Evolutionary conservation across 1,140 invertebrate genomes (phyloP).

Genomic region (Chlorops oryzae): DNA sequence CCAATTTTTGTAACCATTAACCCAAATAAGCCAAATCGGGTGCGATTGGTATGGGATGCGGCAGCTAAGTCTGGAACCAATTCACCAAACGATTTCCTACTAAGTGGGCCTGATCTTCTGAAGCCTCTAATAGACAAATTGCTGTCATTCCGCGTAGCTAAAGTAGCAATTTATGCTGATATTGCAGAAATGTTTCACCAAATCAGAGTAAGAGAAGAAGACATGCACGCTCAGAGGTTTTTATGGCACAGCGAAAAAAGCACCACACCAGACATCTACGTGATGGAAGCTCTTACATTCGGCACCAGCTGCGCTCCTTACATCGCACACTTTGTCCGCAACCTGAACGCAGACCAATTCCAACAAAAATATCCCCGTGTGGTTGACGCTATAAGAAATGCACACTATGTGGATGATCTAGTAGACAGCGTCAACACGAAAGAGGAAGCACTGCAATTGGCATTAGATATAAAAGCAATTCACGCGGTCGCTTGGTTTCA

Average conservation of each 20-base stretch:
- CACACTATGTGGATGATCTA: constrained; percentile 44
- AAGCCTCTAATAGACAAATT: too few relatives aligned
- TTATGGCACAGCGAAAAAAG: constrained; percentile 2
- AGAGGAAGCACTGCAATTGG: constrained; percentile 18
- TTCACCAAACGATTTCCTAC: too few relatives aligned
- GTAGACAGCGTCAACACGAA: constrained; percentile 27
- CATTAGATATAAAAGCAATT: constrained; percentile 19
- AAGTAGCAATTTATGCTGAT: background rate
- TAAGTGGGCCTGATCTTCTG: too few relatives aligned
- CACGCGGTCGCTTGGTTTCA: constrained; percentile 12
- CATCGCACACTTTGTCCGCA: constrained; percentile 36
- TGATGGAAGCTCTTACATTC: constrained; percentile 2
- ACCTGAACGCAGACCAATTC: constrained; percentile 28
- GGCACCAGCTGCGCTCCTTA: too few relatives aligned
- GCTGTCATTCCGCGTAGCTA: background rate
- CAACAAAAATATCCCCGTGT: constrained; percentile 18
- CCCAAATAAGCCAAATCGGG: too few relatives aligned
- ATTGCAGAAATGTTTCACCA: constrained; percentile 9
- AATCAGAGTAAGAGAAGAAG: background rate
- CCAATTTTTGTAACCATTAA: too few relatives aligned
- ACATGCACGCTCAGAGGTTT: constrained; percentile 6
- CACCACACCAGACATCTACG: background rate
- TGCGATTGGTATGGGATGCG: too few relatives aligned
- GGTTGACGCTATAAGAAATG: constrained; percentile 22
- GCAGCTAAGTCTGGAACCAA: too few relatives aligned